Conservation (phyloP, 1,140 invertebrate species). For the Platorchestia sp. region DNA sequence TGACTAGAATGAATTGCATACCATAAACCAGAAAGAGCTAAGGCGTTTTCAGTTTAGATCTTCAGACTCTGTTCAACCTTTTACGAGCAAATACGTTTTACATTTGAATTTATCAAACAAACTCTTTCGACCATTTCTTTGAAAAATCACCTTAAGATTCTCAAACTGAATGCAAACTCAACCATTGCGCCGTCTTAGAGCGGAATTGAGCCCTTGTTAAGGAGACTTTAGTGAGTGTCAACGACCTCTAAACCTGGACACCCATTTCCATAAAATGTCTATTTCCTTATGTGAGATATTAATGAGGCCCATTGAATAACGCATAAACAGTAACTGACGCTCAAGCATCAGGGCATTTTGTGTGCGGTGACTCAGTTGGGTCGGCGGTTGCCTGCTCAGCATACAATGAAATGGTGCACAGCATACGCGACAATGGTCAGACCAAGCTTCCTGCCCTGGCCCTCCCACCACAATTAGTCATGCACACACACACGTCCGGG, state of each 20-base stretch:
- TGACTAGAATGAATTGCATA: too few relatives aligned
- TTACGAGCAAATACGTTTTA: background rate
- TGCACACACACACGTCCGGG: background rate
- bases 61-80: background rate
- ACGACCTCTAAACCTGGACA: background rate
- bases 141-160: background rate
- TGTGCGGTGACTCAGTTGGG: background rate
- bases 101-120: background rate
- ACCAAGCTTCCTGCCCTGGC: background rate
- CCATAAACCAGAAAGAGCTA: background rate
- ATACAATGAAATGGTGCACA: background rate
- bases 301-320: background rate
- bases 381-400: background rate
- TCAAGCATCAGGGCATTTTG: background rate
- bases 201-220: too few relatives aligned
- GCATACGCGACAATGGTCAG: background rate
- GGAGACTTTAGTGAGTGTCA: background rate
- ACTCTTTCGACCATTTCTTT: background rate
- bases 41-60: background rate
- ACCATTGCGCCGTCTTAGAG: background rate
- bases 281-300: background rate
- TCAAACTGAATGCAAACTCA: background rate
- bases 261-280: background rate
- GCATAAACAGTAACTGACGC: background rate
- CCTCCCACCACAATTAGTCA: background rate